Percentiles rank a stretch among this genome's conserved stretches.
These are phyloP conservation scores for Malurus melanocephalus DNA, from an alignment of 2,113 vertebrate genomes.

Conservation along the genomic window DNA sequence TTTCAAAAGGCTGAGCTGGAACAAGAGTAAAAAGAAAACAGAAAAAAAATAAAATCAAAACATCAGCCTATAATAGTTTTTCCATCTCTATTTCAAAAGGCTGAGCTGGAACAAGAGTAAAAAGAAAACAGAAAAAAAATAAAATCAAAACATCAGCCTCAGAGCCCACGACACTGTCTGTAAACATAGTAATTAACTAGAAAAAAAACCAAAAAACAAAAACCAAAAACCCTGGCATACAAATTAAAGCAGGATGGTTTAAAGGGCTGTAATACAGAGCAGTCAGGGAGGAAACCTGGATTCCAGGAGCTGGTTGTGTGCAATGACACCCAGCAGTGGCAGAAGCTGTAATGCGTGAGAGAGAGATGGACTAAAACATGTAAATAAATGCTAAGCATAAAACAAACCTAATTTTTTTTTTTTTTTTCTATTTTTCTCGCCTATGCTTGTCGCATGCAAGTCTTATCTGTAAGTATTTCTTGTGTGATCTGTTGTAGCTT, in stretches of 20 bases:
- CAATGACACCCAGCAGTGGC: neutral
- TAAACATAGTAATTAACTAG: neutral
- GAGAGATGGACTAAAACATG: neutral
- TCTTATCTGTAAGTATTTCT: neutral
- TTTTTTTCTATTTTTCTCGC: neutral
- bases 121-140: neutral
- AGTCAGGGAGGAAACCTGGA: neutral
- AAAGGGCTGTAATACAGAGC: neutral
- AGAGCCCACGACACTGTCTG: neutral
- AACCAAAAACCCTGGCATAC: neutral
- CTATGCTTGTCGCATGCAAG: rapidly evolving
- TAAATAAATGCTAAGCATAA: neutral
- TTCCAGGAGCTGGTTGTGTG: neutral
- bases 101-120: neutral
- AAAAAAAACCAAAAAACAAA: neutral
- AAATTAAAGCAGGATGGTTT: neutral
- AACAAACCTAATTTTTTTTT: neutral
- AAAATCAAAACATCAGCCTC: neutral
- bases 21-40: neutral
- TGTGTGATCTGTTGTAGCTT: neutral
- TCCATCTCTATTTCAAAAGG: neutral
- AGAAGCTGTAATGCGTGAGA: neutral
- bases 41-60: neutral
- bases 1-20: neutral
- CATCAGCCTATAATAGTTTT: neutral